phyloP scores from a whole-genome alignment of 1,140 invertebrate genomes.

The Nephotettix cincticeps region DNA sequence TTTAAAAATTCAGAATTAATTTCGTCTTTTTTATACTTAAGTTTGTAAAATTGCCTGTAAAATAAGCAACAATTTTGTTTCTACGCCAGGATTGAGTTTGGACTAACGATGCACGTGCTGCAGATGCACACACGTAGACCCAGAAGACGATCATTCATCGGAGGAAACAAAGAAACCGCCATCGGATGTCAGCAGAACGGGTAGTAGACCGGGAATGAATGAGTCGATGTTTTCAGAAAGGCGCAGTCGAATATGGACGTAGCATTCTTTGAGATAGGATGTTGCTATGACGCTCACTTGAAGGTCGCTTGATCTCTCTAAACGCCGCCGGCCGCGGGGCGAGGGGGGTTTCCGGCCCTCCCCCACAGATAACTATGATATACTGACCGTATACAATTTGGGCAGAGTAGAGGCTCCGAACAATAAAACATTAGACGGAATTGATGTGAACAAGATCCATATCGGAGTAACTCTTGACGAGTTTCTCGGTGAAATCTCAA shows the following conservation, averaged over 20 bases:
- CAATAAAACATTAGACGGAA: slow-evolving; percentile 15
- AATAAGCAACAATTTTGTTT: too few relatives aligned
- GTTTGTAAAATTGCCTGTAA: too few relatives aligned
- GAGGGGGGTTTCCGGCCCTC: not conserved
- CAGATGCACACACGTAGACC: slow-evolving; percentile 1
- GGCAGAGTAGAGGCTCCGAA: not conserved
- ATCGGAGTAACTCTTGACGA: too few relatives aligned
- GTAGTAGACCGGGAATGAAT: slow-evolving; percentile 19
- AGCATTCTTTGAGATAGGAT: slow-evolving; percentile 24
- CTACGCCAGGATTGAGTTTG: too few relatives aligned
- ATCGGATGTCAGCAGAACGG: not conserved
- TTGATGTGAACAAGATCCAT: slow-evolving; percentile 1
- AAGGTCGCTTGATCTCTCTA: slow-evolving; percentile 18
- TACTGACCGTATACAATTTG: slow-evolving; percentile 26
- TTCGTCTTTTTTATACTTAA: too few relatives aligned
- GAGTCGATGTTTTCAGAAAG: slow-evolving; percentile 20
- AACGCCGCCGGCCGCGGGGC: slow-evolving; percentile 1
- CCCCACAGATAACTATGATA: slow-evolving; percentile 22
- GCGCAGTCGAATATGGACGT: slow-evolving; percentile 1
- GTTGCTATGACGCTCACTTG: slow-evolving; percentile 24
- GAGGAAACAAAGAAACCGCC: not conserved
- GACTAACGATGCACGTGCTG: too few relatives aligned
- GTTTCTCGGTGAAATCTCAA: too few relatives aligned
- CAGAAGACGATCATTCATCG: not conserved
- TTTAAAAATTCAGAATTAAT: too few relatives aligned